phyloP scores from a whole-genome alignment of 1,140 invertebrate genomes.

The Brachionus plicatilis region DNA sequence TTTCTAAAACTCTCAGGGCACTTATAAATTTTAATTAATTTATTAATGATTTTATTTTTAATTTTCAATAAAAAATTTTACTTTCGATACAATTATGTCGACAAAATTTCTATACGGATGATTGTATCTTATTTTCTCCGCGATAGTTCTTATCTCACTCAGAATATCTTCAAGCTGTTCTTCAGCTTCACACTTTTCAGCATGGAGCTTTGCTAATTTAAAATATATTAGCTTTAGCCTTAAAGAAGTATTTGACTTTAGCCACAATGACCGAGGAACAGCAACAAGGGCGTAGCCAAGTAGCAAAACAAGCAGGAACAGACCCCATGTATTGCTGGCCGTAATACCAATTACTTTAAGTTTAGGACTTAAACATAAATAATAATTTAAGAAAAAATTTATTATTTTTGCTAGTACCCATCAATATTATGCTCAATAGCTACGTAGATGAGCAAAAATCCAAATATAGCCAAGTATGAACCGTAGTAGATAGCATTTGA shows the following conservation, averaged over 20 bases:
- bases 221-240: conserved; percentile 82
- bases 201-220: conserved; percentile 75
- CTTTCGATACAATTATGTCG: conserved; percentile 81
- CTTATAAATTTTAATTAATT: conserved; percentile 42
- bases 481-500: conserved; percentile 98
- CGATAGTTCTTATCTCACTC: conserved; percentile 52
- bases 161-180: conserved; percentile 84
- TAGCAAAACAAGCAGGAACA: conserved; percentile 86
- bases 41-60: neutral
- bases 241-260: conserved; percentile 63
- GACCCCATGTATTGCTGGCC: conserved; percentile 97
- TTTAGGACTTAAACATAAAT: conserved; percentile 64
- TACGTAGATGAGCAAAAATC: conserved; percentile 87
- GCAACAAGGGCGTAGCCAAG: conserved; percentile 94
- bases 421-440: conserved; percentile 80
- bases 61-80: conserved; percentile 58
- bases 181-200: conserved; percentile 68
- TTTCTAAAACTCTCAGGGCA: conserved; percentile 53
- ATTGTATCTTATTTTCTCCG: conserved; percentile 52
- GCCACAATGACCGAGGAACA: conserved; percentile 82
- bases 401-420: conserved; percentile 61
- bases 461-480: conserved; percentile 89
- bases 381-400: neutral
- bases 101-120: conserved; percentile 57
- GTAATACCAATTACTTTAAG: conserved; percentile 95